phyloP scores from a whole-genome alignment of 2,888 invertebrate genomes.

The Troides oblongomaculatus region DNA sequence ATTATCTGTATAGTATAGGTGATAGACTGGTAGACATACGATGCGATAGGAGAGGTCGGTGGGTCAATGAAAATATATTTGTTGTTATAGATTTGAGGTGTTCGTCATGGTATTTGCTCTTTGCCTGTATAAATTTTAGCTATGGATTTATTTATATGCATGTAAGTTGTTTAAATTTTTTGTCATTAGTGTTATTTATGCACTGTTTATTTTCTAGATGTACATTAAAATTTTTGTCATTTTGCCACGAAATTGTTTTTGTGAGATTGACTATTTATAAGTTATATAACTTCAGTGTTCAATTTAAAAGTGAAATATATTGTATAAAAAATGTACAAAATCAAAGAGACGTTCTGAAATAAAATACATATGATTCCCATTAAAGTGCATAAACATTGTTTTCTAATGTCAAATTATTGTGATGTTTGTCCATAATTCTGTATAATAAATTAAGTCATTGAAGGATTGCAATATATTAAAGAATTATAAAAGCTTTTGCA shows the following conservation, averaged over 20 bases:
- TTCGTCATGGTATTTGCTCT: slow-evolving; percentile 73
- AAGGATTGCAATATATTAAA: too few species aligned
- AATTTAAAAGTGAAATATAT: background rate
- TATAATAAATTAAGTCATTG: too few species aligned
- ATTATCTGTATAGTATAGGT: slow-evolving; percentile 14
- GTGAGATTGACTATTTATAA: slow-evolving; percentile 5
- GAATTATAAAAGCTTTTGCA: too few species aligned
- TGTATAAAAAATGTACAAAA: background rate
- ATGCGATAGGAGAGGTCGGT: slow-evolving; percentile 56
- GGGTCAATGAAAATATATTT: slow-evolving; percentile 64
- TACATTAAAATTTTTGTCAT: slow-evolving; percentile 7
- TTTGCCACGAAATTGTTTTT: slow-evolving; percentile 16
- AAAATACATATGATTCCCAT: too few species aligned
- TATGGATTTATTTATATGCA: slow-evolving; percentile 58
- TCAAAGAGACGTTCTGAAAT: background rate
- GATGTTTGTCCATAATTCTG: too few species aligned
- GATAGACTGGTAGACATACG: slow-evolving; percentile 22
- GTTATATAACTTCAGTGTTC: slow-evolving; percentile 23
- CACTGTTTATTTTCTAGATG: slow-evolving; percentile 7
- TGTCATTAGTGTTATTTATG: slow-evolving; percentile 27
- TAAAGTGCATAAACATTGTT: background rate
- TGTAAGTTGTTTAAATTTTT: slow-evolving; percentile 55
- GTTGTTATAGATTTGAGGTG: slow-evolving; percentile 48
- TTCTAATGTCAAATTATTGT: background rate
- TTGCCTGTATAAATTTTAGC: slow-evolving; percentile 49